phyloP scores from a whole-genome alignment of 2,888 invertebrate genomes.

The Ectemnius continuus region DNA sequence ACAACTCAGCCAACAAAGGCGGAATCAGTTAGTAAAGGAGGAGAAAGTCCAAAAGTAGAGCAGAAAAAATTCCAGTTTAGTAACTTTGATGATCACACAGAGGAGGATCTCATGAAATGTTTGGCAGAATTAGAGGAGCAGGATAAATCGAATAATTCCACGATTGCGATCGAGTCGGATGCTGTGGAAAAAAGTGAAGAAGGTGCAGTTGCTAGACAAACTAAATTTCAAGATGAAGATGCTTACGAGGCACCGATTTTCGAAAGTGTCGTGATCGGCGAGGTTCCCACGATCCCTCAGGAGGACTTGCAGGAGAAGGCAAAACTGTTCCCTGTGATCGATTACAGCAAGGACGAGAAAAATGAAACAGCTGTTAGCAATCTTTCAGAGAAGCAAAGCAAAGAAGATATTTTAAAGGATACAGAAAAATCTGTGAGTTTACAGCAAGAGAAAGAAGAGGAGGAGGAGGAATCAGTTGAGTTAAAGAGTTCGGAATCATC shows the following conservation, averaged over 20 bases:
- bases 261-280: conserved; percentile 71
- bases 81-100: conserved; percentile 73
- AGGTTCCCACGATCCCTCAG: conserved; percentile 68
- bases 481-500: no score
- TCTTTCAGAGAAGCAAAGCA: neutral
- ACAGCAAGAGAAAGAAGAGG: neutral
- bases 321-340: neutral
- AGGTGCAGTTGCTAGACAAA: neutral
- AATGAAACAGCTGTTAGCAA: neutral
- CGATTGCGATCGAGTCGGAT: neutral
- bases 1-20: neutral
- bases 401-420: neutral
- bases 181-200: neutral
- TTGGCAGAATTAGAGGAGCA: conserved; percentile 77
- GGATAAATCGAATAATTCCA: conserved; percentile 64
- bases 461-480: no score
- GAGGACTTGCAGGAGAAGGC: conserved; percentile 52
- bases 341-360: neutral
- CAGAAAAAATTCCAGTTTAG: conserved; percentile 67
- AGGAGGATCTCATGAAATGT: conserved; percentile 76
- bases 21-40: neutral
- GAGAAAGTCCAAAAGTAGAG: neutral
- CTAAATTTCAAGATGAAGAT: conserved; percentile 64
- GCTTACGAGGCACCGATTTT: conserved; percentile 73
- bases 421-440: neutral